phyloP scores from a whole-genome alignment of 2,797 vertebrate species.

The Alectoris magna region DNA sequence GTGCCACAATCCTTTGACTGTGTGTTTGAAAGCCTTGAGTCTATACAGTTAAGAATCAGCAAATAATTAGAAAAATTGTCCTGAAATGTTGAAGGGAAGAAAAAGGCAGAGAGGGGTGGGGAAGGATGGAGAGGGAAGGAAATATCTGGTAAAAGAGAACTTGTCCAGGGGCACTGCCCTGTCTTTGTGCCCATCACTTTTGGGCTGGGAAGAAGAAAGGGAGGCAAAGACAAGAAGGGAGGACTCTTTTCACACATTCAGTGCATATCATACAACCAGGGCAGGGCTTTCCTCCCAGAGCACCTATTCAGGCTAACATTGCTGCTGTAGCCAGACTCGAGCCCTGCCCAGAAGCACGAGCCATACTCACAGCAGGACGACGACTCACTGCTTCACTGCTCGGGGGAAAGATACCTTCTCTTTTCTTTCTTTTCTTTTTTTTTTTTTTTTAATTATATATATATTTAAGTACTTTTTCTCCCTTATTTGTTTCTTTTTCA shows the following conservation, averaged over 20 bases:
- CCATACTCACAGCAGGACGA: constrained; percentile 42
- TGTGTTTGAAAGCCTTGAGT: constrained; percentile 68
- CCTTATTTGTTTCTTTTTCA: not conserved
- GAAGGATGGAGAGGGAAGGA: not conserved
- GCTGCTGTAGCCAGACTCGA: constrained; percentile 19
- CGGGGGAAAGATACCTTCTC: constrained; percentile 51
- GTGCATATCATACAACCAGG: constrained; percentile 44
- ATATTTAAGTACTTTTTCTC: constrained; percentile 14
- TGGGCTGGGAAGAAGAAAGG: not conserved
- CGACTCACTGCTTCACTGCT: constrained; percentile 60
- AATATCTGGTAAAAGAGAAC: constrained; percentile 23
- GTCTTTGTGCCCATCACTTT: constrained; percentile 8
- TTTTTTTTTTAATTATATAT: constrained; percentile 29
- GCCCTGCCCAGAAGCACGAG: constrained; percentile 45
- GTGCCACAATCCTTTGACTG: constrained; percentile 63
- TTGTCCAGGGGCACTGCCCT: constrained; percentile 33
- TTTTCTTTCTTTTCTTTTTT: not conserved
- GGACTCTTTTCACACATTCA: constrained; percentile 39
- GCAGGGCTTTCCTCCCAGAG: not conserved
- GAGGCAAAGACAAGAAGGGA: constrained; percentile 11
- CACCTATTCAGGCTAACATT: constrained; percentile 15
- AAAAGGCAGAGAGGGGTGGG: constrained; percentile 19
- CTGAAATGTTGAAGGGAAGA: constrained; percentile 47
- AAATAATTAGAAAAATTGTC: constrained; percentile 73
- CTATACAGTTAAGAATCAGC: constrained; percentile 65